Evolutionary conservation across 2,113 vertebrate species (phyloP).

Genomic region (Gobiocypris rarus): DNA sequence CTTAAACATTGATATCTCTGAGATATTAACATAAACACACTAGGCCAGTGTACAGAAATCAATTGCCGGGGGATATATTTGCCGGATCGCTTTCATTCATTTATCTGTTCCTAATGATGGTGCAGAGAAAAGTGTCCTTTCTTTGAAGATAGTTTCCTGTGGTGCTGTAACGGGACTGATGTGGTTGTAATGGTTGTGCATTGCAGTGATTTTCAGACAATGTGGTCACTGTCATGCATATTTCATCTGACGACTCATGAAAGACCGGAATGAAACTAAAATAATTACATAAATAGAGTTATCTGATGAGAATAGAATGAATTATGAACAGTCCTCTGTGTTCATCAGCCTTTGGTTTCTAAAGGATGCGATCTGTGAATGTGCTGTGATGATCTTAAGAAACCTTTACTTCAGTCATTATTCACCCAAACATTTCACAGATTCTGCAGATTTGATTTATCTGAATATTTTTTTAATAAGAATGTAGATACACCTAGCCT

Average conservation of each 20-base stretch:
- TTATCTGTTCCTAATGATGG: neutral
- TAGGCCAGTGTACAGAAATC: neutral
- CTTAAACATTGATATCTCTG: neutral
- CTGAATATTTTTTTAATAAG: neutral
- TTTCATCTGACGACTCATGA: conserved; percentile 8
- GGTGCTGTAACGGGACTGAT: neutral
- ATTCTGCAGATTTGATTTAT: neutral
- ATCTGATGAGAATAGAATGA: neutral
- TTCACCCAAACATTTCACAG: neutral
- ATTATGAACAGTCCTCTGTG: neutral
- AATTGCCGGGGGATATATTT: neutral
- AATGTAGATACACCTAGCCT: neutral
- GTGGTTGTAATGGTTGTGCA: conserved; percentile 28
- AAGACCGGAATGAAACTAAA: neutral
- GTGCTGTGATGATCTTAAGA: neutral
- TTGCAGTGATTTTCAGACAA: conserved; percentile 30
- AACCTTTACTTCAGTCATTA: neutral
- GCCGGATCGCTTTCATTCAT: neutral
- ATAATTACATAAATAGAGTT: neutral
- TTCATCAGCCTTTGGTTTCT: neutral
- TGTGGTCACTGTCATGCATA: conserved; percentile 5
- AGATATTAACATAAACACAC: neutral
- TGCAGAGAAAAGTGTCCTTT: neutral
- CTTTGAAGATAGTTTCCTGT: neutral
- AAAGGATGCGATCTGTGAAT: neutral